Conservation (phyloP, 2,113 vertebrate species). For the Xerus inauris region DNA sequence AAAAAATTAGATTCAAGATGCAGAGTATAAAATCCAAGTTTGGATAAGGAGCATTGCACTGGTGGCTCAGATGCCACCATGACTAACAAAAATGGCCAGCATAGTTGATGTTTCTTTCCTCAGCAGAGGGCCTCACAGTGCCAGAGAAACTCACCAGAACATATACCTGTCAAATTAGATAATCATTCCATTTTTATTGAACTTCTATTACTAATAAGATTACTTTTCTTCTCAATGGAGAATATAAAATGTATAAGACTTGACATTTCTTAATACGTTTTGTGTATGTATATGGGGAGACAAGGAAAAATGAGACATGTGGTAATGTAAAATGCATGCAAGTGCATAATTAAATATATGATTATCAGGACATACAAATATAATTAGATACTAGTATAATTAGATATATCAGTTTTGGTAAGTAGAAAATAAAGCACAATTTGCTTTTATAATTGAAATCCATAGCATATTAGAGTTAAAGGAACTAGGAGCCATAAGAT, state of each 20-base stretch:
- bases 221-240: background rate
- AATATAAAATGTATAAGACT: background rate
- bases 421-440: background rate
- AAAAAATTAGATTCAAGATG: background rate
- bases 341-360: background rate
- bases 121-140: background rate
- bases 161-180: background rate
- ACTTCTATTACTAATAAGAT: background rate
- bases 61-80: background rate
- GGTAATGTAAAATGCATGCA: too few species aligned
- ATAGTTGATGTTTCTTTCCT: background rate
- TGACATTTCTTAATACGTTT: background rate
- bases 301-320: background rate
- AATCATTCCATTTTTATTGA: background rate
- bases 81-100: background rate
- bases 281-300: background rate
- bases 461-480: background rate
- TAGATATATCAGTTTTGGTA: background rate
- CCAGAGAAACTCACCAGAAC: background rate
- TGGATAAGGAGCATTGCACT: background rate
- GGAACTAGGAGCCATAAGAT: background rate
- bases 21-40: background rate
- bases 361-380: background rate
- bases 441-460: background rate
- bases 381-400: background rate